phyloP scores from a whole-genome alignment of 2,888 invertebrate genomes.

The Hipparchia semele region DNA sequence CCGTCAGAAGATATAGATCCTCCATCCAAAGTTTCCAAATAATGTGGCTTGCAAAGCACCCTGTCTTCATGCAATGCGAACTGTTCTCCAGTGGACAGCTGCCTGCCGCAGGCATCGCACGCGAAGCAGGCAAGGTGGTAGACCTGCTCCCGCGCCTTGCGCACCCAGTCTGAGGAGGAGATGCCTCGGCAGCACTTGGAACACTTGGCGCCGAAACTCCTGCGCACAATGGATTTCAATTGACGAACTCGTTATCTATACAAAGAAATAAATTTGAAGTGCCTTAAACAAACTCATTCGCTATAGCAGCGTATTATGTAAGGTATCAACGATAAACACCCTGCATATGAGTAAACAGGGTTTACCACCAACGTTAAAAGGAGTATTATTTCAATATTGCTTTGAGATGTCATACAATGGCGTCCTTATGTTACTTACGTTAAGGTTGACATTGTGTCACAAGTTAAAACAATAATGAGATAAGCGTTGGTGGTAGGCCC shows the following conservation, averaged over 20 bases:
- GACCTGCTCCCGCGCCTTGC: slow-evolving; percentile 96
- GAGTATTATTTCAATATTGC: no score
- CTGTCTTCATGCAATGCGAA: slow-evolving; percentile 97
- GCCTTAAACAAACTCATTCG: no score
- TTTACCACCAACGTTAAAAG: no score
- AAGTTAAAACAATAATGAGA: no score
- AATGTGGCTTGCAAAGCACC: slow-evolving; percentile 98
- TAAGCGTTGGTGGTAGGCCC: no score
- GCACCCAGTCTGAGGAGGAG: slow-evolving; percentile 98
- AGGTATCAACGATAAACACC: no score
- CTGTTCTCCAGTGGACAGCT: slow-evolving; percentile 97
- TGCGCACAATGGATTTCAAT: slow-evolving; percentile 62
- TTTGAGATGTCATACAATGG: no score
- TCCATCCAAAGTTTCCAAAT: slow-evolving; percentile 96
- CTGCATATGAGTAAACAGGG: no score
- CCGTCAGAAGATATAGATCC: slow-evolving; percentile 95
- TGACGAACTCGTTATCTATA: slow-evolving; percentile 8
- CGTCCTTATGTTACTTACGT: no score
- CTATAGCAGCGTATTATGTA: no score
- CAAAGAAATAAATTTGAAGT: no score
- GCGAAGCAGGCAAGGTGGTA: slow-evolving; percentile 99
- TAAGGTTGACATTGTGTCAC: no score
- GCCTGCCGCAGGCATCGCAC: slow-evolving; percentile 97
- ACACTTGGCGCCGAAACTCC: slow-evolving; percentile 98
- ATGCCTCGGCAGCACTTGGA: slow-evolving; percentile 97